Conservation (phyloP, 1,140 invertebrate genomes). For the Platyura marginata region DNA sequence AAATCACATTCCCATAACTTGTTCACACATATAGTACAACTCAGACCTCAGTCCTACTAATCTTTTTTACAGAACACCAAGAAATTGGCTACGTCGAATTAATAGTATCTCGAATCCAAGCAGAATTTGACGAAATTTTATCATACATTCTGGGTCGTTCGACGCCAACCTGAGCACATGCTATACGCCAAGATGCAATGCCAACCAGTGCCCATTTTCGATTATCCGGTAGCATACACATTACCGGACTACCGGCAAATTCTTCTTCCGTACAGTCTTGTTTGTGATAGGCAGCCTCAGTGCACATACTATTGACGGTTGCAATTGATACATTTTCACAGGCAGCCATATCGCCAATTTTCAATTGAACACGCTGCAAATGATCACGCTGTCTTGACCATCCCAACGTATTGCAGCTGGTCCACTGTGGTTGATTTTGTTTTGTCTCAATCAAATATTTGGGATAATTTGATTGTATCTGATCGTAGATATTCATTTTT, state of each 20-base stretch:
- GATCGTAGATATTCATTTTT: not conserved
- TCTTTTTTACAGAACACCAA: too few relatives aligned
- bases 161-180: slow-evolving; percentile 45
- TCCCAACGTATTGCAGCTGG: slow-evolving; percentile 62
- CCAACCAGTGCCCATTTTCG: slow-evolving; percentile 53
- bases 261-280: slow-evolving; percentile 72
- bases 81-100: too few relatives aligned
- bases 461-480: not conserved
- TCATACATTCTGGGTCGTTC: slow-evolving; percentile 64
- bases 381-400: slow-evolving; percentile 65
- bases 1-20: too few relatives aligned
- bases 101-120: slow-evolving; percentile 60
- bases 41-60: too few relatives aligned
- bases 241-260: slow-evolving; percentile 65
- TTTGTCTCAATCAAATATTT: not conserved
- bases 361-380: slow-evolving; percentile 55
- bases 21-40: too few relatives aligned
- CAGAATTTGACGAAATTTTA: slow-evolving; percentile 55
- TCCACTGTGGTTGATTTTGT: slow-evolving; percentile 11
- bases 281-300: slow-evolving; percentile 56
- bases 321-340: slow-evolving; percentile 71
- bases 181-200: slow-evolving; percentile 64
- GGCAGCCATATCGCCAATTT: slow-evolving; percentile 50
- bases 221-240: slow-evolving; percentile 44
- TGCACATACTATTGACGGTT: slow-evolving; percentile 60